Evolutionary conservation across 2,888 invertebrate genomes (phyloP).

Genomic region (Lithophane ornitopus): DNA sequence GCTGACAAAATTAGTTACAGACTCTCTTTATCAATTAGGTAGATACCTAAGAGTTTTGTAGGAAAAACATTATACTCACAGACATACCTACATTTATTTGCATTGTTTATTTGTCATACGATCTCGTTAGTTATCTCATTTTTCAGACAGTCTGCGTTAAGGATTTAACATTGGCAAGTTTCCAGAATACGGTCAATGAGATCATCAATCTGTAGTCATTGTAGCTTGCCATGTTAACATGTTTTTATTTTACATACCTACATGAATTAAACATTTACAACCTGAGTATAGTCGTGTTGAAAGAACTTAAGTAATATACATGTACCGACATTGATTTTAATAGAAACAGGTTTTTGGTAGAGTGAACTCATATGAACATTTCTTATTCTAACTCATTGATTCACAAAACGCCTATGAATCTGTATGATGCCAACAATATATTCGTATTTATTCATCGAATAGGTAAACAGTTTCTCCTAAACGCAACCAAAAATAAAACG

Average conservation of each 20-base stretch:
- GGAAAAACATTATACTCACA: slow-evolving; percentile 24
- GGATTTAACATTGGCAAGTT: slow-evolving; percentile 67
- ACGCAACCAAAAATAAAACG: slow-evolving; percentile 60
- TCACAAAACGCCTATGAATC: slow-evolving; percentile 24
- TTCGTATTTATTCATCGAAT: slow-evolving; percentile 52
- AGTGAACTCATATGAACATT: neutral
- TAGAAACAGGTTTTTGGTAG: neutral
- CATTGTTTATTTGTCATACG: slow-evolving; percentile 55
- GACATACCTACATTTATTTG: slow-evolving; percentile 11
- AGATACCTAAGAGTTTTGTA: neutral
- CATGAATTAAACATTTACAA: slow-evolving; percentile 30
- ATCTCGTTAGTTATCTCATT: slow-evolving; percentile 69
- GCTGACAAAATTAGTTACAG: neutral
- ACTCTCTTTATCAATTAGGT: neutral
- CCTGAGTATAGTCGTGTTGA: slow-evolving; percentile 8
- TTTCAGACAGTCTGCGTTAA: slow-evolving; percentile 40
- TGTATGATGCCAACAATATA: slow-evolving; percentile 22
- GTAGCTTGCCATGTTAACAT: slow-evolving; percentile 43
- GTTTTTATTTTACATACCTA: slow-evolving; percentile 41
- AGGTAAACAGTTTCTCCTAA: slow-evolving; percentile 39
- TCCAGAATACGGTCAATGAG: slow-evolving; percentile 58
- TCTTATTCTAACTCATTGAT: slow-evolving; percentile 9
- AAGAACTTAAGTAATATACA: slow-evolving; percentile 4
- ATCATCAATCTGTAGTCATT: slow-evolving; percentile 56
- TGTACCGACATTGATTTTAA: slow-evolving; percentile 9